These are phyloP conservation scores for Euglossa dilemma DNA, from an alignment of 1,140 invertebrate species.

Conservation along the genomic window DNA sequence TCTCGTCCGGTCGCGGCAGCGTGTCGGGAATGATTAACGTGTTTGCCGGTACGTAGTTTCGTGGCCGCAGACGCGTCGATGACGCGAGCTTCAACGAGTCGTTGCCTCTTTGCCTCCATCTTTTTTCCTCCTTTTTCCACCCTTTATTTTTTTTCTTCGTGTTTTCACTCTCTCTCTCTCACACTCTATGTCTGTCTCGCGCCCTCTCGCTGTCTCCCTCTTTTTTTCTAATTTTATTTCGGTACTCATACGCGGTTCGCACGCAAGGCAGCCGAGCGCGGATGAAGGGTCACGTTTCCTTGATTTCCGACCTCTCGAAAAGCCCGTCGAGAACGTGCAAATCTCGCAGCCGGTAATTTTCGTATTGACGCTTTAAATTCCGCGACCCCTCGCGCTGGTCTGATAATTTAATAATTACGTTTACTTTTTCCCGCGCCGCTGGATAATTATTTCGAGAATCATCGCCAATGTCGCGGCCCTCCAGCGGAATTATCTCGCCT, in stretches of 20 bases:
- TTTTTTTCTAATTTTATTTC: conserved; percentile 25
- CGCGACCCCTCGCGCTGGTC: not conserved
- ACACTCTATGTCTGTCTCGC: no score
- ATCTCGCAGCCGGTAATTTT: conserved; percentile 27
- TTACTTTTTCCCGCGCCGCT: not conserved
- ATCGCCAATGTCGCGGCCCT: not conserved
- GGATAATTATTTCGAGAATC: conserved; percentile 26
- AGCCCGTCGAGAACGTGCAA: conserved; percentile 1
- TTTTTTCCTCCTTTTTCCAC: no score
- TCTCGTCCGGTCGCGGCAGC: conserved; percentile 6
- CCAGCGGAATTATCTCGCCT: no score
- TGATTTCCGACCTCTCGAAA: conserved; percentile 23
- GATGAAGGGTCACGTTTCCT: conserved; percentile 30
- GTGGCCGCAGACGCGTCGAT: conserved; percentile 49
- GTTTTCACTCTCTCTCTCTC: not conserved
- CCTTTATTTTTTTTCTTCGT: not conserved
- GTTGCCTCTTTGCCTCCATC: not conserved
- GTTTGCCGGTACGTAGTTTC: conserved; percentile 43
- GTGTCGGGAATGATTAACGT: conserved; percentile 60
- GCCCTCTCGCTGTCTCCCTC: not conserved
- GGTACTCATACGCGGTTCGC: not conserved
- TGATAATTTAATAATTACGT: conserved; percentile 22
- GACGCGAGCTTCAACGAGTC: conserved; percentile 33
- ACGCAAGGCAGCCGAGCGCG: not conserved
- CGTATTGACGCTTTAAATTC: conserved; percentile 23